A percentile compares a stretch with the other conserved stretches of the same genome.
These are phyloP conservation scores for Rhineura floridana DNA, from an alignment of 2,113 vertebrate species.

Conservation along the genomic window DNA sequence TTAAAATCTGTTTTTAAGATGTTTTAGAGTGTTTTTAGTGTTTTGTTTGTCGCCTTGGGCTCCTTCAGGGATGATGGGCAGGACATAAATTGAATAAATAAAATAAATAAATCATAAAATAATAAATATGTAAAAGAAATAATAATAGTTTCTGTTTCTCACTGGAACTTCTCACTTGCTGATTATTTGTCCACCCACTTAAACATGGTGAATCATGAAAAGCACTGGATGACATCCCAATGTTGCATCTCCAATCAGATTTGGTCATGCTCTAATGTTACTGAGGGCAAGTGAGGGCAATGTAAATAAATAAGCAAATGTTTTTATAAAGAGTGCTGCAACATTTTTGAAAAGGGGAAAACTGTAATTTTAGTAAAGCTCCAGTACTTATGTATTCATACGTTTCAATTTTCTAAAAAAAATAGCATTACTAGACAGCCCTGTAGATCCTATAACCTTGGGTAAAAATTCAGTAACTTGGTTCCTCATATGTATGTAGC, in stretches of 20 bases:
- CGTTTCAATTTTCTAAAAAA: too few relatives aligned
- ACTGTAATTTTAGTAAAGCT: neutral
- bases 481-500: neutral
- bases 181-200: too few relatives aligned
- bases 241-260: neutral
- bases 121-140: too few relatives aligned
- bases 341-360: neutral
- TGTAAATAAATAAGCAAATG: neutral
- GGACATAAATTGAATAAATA: too few relatives aligned
- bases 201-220: too few relatives aligned
- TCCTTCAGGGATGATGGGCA: too few relatives aligned
- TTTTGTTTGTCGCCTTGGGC: too few relatives aligned
- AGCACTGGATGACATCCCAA: neutral
- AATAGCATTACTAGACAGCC: neutral
- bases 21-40: too few relatives aligned
- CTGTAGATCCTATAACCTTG: neutral
- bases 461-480: neutral
- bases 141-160: neutral
- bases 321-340: neutral
- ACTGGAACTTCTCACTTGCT: too few relatives aligned
- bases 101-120: too few relatives aligned
- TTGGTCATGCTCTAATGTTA: neutral
- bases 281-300: neutral
- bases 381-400: too few relatives aligned
- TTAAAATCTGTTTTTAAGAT: too few relatives aligned